Evolutionary conservation across 2,888 invertebrate species (phyloP).

Genomic region (Plagodis pulveraria): DNA sequence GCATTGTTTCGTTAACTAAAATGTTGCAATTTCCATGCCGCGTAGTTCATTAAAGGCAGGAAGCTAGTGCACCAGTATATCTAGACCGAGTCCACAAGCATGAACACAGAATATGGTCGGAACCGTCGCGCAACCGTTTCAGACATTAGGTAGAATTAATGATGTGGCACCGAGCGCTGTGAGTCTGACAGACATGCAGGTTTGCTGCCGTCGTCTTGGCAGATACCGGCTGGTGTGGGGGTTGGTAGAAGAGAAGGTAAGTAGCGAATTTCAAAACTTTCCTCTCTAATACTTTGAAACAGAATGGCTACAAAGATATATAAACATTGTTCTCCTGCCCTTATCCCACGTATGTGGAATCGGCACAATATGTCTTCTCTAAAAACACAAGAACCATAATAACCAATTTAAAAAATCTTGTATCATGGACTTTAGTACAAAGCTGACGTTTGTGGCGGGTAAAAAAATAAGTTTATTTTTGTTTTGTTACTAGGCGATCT

Average conservation of each 20-base stretch:
- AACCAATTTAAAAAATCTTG: no score
- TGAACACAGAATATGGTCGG: conserved; percentile 64
- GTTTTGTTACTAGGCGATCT: no score
- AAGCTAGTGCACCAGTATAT: conserved; percentile 33
- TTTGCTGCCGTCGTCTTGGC: conserved; percentile 60
- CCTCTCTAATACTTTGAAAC: no score
- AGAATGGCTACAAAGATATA: no score
- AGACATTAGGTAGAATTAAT: conserved; percentile 77
- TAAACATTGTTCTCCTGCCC: no score
- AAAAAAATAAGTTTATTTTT: no score
- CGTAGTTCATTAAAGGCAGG: conserved; percentile 5
- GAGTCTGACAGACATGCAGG: conserved; percentile 65
- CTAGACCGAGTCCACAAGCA: conserved; percentile 19
- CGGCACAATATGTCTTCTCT: no score
- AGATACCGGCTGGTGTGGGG: conserved; percentile 14
- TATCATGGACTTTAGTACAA: no score
- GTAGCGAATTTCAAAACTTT: not conserved
- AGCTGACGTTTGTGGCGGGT: no score
- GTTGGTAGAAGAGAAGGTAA: not conserved
- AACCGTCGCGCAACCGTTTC: conserved; percentile 58
- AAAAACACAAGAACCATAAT: no score
- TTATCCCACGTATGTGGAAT: no score
- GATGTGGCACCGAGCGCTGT: conserved; percentile 65
- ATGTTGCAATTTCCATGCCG: not conserved
- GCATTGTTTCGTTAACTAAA: not conserved